Evolutionary conservation across 2,888 invertebrate genomes (phyloP).

Genomic region (Cheilosia urbana): DNA sequence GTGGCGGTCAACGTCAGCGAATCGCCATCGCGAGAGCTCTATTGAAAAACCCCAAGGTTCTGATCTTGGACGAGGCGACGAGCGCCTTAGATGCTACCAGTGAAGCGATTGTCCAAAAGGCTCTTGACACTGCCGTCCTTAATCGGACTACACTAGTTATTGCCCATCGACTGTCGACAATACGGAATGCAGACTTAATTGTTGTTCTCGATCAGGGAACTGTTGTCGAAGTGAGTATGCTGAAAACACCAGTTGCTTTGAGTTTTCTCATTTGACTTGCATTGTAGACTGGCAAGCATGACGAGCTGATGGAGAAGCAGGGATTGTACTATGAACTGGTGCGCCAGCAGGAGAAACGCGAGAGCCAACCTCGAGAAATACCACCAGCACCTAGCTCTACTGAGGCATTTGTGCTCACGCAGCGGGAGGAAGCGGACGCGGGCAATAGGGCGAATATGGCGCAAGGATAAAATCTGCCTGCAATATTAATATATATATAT

Average conservation of each 20-base stretch:
- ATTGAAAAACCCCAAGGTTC: slow-evolving; percentile 93
- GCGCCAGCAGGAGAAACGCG: slow-evolving; percentile 88
- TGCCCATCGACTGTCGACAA: slow-evolving; percentile 96
- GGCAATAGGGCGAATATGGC: slow-evolving; percentile 38
- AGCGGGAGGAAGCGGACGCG: slow-evolving; percentile 19
- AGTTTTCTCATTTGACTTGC: background rate
- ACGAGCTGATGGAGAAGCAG: slow-evolving; percentile 89
- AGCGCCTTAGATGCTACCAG: slow-evolving; percentile 97
- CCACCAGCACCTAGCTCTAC: background rate
- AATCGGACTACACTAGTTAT: slow-evolving; percentile 97
- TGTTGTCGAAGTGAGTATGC: slow-evolving; percentile 90
- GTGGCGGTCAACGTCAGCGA: slow-evolving; percentile 97
- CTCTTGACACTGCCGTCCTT: slow-evolving; percentile 92
- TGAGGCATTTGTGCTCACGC: slow-evolving; percentile 9
- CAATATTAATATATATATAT: slow-evolving; percentile 21
- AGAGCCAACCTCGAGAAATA: slow-evolving; percentile 24
- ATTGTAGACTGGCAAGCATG: slow-evolving; percentile 92
- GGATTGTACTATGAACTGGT: slow-evolving; percentile 95
- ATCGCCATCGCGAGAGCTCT: slow-evolving; percentile 97
- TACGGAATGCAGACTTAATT: slow-evolving; percentile 95
- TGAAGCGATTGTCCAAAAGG: slow-evolving; percentile 94
- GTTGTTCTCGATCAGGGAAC: slow-evolving; percentile 94
- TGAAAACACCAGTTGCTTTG: background rate
- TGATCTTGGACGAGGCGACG: slow-evolving; percentile 97
- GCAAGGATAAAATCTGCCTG: slow-evolving; percentile 41